Evolutionary conservation across 2,113 vertebrate genomes (phyloP), one percentile per base, ranked within the genome.

Genomic region (Callithrix jacchus): DNA sequence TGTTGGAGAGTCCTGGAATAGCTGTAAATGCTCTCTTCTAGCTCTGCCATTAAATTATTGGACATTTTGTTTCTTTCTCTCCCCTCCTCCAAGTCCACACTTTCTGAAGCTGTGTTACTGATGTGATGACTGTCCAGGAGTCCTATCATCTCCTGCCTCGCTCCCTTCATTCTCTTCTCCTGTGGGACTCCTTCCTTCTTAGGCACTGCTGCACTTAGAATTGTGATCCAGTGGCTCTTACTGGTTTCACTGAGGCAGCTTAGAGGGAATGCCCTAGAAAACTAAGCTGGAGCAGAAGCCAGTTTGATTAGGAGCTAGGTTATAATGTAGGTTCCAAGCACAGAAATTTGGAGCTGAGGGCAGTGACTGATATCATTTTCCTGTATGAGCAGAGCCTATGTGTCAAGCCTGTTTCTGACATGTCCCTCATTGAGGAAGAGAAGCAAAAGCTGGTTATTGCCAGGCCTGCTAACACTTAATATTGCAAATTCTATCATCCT

Each of bases 41-140:
- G 98, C 97, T 98, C 98, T 98, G 97, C 98, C 97, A 97, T 98
- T 98, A 98, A 99, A 98, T 98, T 98, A 98, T 98, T 98, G 92
- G 98, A 98, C 98, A 76, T 98, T 98, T 97, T 97, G 97, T 98
- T 97, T 98, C 96, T 98, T 96, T 94, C 95, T 56, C 84, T 91
- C 71, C 98, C 80, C 93, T 35, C 42, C 87, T 66, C 89, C 86
- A 61, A 77, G 87, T 56, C 79, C 49, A 45, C 66, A 45, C 83
- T 77, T 81, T 91, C 61, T 66, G 79, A 73, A 92, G 49, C n/a
- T 18, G 56, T 84, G 71, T 85, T 73, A 64, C 54, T 71, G 77
- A 40, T 89, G 58, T 54, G 68, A 61, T 71, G 49, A 52, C 54
- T 45, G 68, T 79, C 58, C 42, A 58, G 89, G 79, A 42, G n/a